A percentile compares a stretch with the other conserved stretches of the same genome.
These are phyloP conservation scores for Choristoneura fumiferana DNA, from an alignment of 1,140 invertebrate genomes.

Conservation along the genomic window DNA sequence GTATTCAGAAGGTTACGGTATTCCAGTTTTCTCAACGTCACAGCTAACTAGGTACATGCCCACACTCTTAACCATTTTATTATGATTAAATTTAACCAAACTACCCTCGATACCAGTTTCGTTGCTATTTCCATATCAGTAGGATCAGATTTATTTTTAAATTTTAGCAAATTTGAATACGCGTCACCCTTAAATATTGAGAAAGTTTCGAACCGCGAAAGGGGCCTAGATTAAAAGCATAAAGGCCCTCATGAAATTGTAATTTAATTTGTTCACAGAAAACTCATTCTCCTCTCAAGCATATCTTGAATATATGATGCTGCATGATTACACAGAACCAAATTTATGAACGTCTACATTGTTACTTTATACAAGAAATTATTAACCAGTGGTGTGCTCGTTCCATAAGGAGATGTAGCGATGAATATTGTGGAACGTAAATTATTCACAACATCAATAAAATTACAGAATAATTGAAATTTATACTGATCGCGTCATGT, in stretches of 20 bases:
- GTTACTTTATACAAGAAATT: neutral
- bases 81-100: too few relatives aligned
- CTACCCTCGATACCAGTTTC: too few relatives aligned
- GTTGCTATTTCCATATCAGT: neutral
- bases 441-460: too few relatives aligned
- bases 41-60: too few relatives aligned
- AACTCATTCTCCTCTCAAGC: conserved; percentile 34
- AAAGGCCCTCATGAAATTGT: conserved; percentile 59
- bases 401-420: too few relatives aligned
- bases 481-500: too few relatives aligned
- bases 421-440: too few relatives aligned
- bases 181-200: conserved; percentile 6
- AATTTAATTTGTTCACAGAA: conserved; percentile 56
- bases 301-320: conserved; percentile 41
- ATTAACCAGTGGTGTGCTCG: neutral
- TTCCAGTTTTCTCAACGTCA: too few relatives aligned
- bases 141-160: conserved; percentile 7
- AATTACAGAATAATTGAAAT: too few relatives aligned
- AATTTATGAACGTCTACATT: neutral
- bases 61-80: too few relatives aligned
- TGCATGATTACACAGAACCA: conserved; percentile 27
- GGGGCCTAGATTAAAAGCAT: conserved; percentile 49
- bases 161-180: conserved; percentile 11
- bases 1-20: too few relatives aligned
- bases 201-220: conserved; percentile 14